These are phyloP conservation scores for Agrilus planipennis DNA, from an alignment of 1,140 invertebrate genomes.

Conservation along the genomic window DNA sequence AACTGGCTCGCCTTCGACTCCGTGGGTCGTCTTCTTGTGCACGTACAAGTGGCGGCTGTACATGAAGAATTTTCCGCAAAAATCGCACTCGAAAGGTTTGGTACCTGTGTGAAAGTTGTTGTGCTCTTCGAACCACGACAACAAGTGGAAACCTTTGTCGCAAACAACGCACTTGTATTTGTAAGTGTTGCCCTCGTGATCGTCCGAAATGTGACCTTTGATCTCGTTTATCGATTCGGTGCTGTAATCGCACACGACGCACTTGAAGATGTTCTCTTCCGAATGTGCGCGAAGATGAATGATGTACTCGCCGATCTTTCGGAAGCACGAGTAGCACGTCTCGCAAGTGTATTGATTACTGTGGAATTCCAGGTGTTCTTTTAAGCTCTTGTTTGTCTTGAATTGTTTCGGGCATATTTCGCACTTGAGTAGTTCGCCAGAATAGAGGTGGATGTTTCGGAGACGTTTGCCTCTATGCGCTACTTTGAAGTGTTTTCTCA, in stretches of 20 bases:
- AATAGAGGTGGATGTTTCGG: constrained; percentile 27
- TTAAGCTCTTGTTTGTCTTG: constrained; percentile 38
- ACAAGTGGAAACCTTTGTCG: constrained; percentile 28
- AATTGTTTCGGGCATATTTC: constrained; percentile 40
- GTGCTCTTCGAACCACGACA: constrained; percentile 29
- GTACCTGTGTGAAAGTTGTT: constrained; percentile 49
- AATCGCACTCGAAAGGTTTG: constrained; percentile 66
- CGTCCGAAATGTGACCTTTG: constrained; percentile 19
- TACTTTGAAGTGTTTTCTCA: constrained; percentile 9
- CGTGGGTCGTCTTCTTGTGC: constrained; percentile 18
- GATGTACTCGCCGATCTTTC: constrained; percentile 23
- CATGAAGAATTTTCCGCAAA: constrained; percentile 54
- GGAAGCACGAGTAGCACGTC: constrained; percentile 14
- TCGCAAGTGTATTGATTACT: constrained; percentile 25
- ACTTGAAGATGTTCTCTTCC: constrained; percentile 35
- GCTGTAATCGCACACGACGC: constrained; percentile 37
- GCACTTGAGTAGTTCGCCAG: constrained; percentile 31
- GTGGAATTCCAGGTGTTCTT: constrained; percentile 44
- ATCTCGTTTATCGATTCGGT: constrained; percentile 23
- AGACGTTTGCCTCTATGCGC: constrained; percentile 11
- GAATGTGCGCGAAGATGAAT: constrained; percentile 33
- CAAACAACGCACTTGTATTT: constrained; percentile 29
- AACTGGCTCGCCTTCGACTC: constrained; percentile 23
- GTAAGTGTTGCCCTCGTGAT: constrained; percentile 21
- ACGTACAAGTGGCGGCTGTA: constrained; percentile 29